phyloP scores from a whole-genome alignment of 2,113 vertebrate species.

The Hydrolagus affinis region DNA sequence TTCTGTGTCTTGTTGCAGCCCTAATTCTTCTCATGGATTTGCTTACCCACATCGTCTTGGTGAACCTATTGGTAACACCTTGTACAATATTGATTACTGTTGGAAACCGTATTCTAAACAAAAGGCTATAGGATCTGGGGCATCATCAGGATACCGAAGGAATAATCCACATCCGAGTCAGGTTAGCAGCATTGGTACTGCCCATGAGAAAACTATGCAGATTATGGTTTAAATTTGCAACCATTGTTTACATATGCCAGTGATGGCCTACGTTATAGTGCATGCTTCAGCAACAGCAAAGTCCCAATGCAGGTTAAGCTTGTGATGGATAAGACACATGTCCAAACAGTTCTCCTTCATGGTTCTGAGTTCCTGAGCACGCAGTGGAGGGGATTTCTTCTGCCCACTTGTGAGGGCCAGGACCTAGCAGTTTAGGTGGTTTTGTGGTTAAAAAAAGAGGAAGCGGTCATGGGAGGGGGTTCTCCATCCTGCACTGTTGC shows the following conservation, averaged over 20 bases:
- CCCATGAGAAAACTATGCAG: background rate
- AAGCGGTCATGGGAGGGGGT: too few species aligned
- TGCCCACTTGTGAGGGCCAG: too few species aligned
- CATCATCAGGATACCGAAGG: constrained; percentile 43
- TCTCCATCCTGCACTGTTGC: too few species aligned
- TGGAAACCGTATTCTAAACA: constrained; percentile 57
- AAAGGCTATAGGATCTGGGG: constrained; percentile 43
- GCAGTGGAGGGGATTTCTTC: too few species aligned
- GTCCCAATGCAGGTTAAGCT: too few species aligned
- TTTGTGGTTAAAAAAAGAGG: too few species aligned
- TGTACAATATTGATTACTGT: constrained; percentile 58
- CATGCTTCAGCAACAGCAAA: background rate
- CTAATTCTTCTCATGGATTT: constrained; percentile 45
- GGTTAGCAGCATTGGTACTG: constrained; percentile 42
- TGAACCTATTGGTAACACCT: constrained; percentile 50
- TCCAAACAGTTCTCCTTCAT: too few species aligned
- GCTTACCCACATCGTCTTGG: constrained; percentile 48
- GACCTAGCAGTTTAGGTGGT: too few species aligned
- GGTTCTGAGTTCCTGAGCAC: too few species aligned
- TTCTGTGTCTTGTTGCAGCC: constrained; percentile 34
- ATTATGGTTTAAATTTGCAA: too few species aligned
- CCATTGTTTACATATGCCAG: background rate
- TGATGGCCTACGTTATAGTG: background rate
- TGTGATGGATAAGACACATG: too few species aligned
- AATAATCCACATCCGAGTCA: constrained; percentile 52